Base-by-base conservation (phyloP, 2,113 vertebrate genomes). In the Pagrus major region DNA sequence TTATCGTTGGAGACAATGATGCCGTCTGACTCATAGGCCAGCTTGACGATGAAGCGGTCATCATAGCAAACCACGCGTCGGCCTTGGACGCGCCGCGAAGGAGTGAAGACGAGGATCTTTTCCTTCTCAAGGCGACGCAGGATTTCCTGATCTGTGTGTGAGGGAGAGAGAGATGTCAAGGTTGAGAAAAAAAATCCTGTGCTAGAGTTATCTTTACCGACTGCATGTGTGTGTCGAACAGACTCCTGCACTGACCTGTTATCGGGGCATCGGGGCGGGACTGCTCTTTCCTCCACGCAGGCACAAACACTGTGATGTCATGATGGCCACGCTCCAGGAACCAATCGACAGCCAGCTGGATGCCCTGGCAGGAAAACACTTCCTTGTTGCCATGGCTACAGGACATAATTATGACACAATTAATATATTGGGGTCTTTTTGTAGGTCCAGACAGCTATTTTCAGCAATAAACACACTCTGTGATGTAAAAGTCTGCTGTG, bases 1-100 rank as follows among this genome's bases (percentile, higher is more conserved):
- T 99, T 99, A 71, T 99, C 98, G 23, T 99, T 99, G 78, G 98
- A 99, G 61, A 99, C 98, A 35, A 99, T 99, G 77, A 99, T 96
- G 69, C 98, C 98, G 25, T 99, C 97, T 0, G 98, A 98, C 87
- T 99, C 97, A 9, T 97, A 97, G 5, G 97, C 97, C 92, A 99
- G 78, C 92, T 99, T 99, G 85, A 99, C 96, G 37, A 99, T 99
- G 71, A 99, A 99, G 52, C 98, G 94, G 93, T 99, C 98, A 0
- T 99, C 98, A 0, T 99, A 99, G 92, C 98, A 99, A 10, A 99
- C 98, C 85, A 99, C 98, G 1, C 98, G 95, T 6, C 98, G 95
- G 1, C 98, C 98, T 76, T 99, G 98, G 54, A 99, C 98, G 0
- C 97, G 96, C 0, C 98, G 96, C 0, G 98, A 99, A 0, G 98